phyloP scores from a whole-genome alignment of 2,888 invertebrate species.

The Linnaemya tessellans region DNA sequence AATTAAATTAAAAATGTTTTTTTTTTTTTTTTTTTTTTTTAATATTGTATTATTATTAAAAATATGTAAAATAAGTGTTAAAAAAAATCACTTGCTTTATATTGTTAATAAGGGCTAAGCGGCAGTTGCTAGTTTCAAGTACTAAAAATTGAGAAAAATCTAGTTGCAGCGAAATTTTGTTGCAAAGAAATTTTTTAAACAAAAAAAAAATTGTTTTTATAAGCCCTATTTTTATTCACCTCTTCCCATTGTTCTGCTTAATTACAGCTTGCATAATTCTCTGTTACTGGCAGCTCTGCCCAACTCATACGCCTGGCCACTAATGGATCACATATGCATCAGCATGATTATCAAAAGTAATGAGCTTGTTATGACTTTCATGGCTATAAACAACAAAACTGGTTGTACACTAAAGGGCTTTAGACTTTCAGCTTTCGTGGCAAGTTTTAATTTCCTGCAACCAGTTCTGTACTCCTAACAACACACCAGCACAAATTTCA shows the following conservation, averaged over 20 bases:
- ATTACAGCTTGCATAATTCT: background rate
- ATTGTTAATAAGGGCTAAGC: too few species aligned
- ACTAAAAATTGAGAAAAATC: too few species aligned
- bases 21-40: too few species aligned
- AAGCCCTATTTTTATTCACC: too few species aligned
- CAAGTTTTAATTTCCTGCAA: background rate
- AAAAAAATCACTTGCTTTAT: too few species aligned
- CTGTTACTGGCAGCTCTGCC: background rate
- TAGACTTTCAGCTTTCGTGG: slow-evolving; percentile 26
- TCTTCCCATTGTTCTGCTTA: background rate
- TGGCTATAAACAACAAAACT: slow-evolving; percentile 67
- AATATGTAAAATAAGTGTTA: too few species aligned
- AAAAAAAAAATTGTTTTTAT: too few species aligned
- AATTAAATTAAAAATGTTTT: slow-evolving; percentile 22
- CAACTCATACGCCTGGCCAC: slow-evolving; percentile 11
- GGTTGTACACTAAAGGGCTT: slow-evolving; percentile 58
- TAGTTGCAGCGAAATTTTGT: too few species aligned
- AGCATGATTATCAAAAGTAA: slow-evolving; percentile 71
- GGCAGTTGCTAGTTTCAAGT: background rate
- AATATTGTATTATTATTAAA: too few species aligned
- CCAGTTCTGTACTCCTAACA: slow-evolving; percentile 14
- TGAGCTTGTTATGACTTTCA: slow-evolving; percentile 72
- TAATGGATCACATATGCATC: slow-evolving; percentile 59
- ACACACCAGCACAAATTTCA: slow-evolving; percentile 35
- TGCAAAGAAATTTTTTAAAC: too few species aligned